Evolutionary conservation across 2,113 vertebrate genomes (phyloP).

Genomic region (Pyxicephalus adspersus): DNA sequence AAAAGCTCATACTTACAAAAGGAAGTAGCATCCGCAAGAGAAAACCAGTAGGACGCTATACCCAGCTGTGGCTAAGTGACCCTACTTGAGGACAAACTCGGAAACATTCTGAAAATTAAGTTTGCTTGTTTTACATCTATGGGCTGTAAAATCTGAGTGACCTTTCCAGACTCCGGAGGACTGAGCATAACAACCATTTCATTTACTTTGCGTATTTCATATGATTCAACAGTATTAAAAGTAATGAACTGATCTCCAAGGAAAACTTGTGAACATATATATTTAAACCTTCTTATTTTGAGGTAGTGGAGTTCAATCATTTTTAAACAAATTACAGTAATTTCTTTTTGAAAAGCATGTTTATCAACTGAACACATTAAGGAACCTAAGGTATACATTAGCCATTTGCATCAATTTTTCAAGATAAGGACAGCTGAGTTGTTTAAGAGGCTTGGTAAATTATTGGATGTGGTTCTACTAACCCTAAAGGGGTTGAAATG

Average conservation of each 20-base stretch:
- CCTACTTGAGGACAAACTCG: constrained; percentile 20
- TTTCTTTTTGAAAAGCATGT: neutral
- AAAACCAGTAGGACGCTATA: neutral
- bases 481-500: no score
- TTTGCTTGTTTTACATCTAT: neutral
- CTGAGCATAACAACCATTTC: neutral
- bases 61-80: neutral
- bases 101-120: neutral
- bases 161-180: neutral
- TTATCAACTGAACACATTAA: neutral
- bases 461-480: neutral
- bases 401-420: neutral
- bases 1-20: neutral
- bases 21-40: neutral
- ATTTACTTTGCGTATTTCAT: neutral
- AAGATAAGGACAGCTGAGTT: neutral
- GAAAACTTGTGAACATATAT: neutral
- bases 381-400: neutral
- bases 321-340: neutral
- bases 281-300: neutral
- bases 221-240: neutral
- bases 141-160: neutral
- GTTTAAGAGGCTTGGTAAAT: neutral
- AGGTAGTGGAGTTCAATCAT: neutral
- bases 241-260: neutral